phyloP scores from a whole-genome alignment of 2,888 invertebrate species.

The Aradus depressus region DNA sequence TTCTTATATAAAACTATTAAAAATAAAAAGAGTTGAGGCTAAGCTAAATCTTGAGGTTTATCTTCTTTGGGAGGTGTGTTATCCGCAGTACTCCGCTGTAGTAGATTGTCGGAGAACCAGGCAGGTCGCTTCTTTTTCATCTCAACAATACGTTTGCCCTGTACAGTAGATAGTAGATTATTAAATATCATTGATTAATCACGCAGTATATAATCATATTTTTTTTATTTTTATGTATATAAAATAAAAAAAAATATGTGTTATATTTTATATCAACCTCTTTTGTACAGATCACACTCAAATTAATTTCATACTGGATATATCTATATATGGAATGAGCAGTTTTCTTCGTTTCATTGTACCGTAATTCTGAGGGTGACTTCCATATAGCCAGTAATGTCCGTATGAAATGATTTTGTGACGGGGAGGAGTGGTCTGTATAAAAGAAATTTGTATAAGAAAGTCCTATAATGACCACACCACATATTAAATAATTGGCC shows the following conservation, averaged over 20 bases:
- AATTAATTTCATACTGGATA: too few species aligned
- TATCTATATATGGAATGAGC: too few species aligned
- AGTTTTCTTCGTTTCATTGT: too few species aligned
- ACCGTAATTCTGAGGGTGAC: too few species aligned
- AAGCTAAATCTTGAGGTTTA: constrained; percentile 26
- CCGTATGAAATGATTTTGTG: too few species aligned
- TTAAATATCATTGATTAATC: not conserved
- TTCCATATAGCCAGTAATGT: too few species aligned
- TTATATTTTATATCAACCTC: not conserved
- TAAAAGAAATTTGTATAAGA: too few species aligned
- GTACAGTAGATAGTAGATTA: constrained; percentile 27
- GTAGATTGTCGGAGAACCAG: constrained; percentile 79
- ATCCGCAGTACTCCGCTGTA: constrained; percentile 64
- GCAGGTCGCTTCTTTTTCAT: constrained; percentile 71
- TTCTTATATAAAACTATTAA: too few species aligned
- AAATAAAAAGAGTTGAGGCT: not conserved
- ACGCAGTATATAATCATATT: not conserved
- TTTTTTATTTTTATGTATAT: not conserved
- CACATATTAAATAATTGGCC: too few species aligned
- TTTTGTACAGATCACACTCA: not conserved
- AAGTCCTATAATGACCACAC: too few species aligned
- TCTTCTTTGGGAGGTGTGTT: constrained; percentile 53
- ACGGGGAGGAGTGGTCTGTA: too few species aligned
- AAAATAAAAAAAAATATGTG: constrained; percentile 1
- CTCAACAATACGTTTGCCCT: constrained; percentile 68